Percentiles rank a stretch among this genome's conserved stretches.
These are phyloP conservation scores for Hirtodrosophila alboralis DNA, from an alignment of 2,888 invertebrate genomes.

Conservation along the genomic window DNA sequence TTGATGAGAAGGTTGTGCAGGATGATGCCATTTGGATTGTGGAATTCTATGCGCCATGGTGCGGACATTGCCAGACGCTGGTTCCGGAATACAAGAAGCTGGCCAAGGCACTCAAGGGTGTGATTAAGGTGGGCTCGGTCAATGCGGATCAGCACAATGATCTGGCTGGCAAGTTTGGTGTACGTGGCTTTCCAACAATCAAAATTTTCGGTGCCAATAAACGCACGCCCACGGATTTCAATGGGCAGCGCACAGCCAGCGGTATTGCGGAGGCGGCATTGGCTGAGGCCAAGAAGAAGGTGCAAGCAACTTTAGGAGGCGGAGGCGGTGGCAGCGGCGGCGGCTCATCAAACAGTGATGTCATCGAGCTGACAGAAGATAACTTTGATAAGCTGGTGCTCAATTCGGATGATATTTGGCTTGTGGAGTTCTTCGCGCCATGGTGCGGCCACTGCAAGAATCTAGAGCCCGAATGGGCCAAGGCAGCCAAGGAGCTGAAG, in stretches of 20 bases:
- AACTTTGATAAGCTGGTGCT: conserved; percentile 97
- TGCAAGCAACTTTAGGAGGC: conserved; percentile 88
- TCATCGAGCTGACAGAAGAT: conserved; percentile 96
- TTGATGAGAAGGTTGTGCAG: conserved; percentile 91
- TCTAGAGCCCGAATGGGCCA: conserved; percentile 97
- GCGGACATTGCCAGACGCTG: conserved; percentile 94
- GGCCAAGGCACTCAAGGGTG: conserved; percentile 96
- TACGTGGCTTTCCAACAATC: conserved; percentile 97
- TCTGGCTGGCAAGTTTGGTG: conserved; percentile 91
- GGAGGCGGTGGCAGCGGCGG: conserved; percentile 73
- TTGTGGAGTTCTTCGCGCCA: conserved; percentile 98
- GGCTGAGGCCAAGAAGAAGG: conserved; percentile 90
- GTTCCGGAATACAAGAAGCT: conserved; percentile 97
- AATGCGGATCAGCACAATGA: conserved; percentile 95
- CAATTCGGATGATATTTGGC: conserved; percentile 97
- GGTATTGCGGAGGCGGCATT: conserved; percentile 93
- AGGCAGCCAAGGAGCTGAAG: conserved; percentile 96
- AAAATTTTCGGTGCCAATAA: conserved; percentile 96
- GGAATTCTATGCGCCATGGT: conserved; percentile 96
- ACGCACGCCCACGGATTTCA: conserved; percentile 92
- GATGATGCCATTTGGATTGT: conserved; percentile 97
- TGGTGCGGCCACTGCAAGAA: conserved; percentile 99
- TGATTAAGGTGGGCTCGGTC: conserved; percentile 96
- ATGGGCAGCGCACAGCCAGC: conserved; percentile 93
- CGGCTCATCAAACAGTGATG: conserved; percentile 84